Base-by-base conservation (phyloP, 2,113 vertebrate species). In the Gasterosteus aculeatus region DNA sequence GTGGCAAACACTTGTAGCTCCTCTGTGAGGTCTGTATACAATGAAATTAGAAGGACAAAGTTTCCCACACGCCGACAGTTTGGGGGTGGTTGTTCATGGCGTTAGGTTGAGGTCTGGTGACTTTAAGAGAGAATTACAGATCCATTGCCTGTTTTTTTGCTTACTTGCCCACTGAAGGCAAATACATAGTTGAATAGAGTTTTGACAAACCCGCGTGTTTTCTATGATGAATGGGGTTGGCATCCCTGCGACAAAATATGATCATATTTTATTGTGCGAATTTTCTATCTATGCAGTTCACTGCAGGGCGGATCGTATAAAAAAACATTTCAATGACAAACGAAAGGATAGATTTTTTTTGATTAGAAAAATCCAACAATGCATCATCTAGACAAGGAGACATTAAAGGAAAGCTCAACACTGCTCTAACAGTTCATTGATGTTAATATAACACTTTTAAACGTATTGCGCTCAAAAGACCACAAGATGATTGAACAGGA, bases 111-210 rank as follows among this genome's bases (percentile, higher is more conserved):
- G 9, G 39, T 60, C 19, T 46, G 42, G 31, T 18, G 1, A 44
- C 61, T 77, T 44, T 11, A 35, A 46, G 68, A 26, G 47, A 57
- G 53, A 41, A 82, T 63, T 58, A 53, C 11, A n/a, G 19, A 70
- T 74, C 72, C 49, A 77, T 79, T 85, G 33, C 44, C 62, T 56
- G 7, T 38, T 54, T 80, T 26, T 78, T 51, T 38, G 58, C 83
- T 74, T 51, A 64, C 35, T 15, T 57, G 22, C 71, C 10, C 51
- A 29, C 44, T 19, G 7, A 31, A 51, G 22, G 68, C 22, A 75
- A 62, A 74, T 54, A 14, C 59, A n/a, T 22, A 11, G 16, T n/a
- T 78, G 12, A 82, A 49, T 11, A 19, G 33, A 73, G 39, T 29
- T 53, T 10, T 46, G 12, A 66, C 31, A 39, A 33, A 67, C 8